A percentile compares a stretch with the other conserved stretches of the same genome.
phyloP scores from a whole-genome alignment of 2,888 invertebrate genomes.

The Cantharis rufa region DNA sequence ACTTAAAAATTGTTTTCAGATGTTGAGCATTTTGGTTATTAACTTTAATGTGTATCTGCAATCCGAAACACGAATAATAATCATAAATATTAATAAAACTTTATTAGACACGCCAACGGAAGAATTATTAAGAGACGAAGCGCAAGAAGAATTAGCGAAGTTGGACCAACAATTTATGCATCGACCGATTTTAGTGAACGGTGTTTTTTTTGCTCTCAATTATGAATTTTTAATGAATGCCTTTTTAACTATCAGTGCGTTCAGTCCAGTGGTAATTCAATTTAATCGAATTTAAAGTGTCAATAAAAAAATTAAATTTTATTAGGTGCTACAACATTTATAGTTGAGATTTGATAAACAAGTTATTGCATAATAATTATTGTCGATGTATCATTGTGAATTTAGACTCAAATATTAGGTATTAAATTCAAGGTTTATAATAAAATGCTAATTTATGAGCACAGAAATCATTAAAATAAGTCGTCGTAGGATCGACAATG shows the following conservation, averaged over 20 bases:
- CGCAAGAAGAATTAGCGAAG: constrained; percentile 10
- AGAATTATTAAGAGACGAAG: constrained; percentile 19
- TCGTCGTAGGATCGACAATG: constrained; percentile 12
- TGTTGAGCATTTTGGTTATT: constrained; percentile 1
- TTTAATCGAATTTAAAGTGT: constrained; percentile 19
- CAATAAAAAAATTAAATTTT: background rate
- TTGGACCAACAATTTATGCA: constrained; percentile 17
- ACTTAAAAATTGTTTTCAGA: constrained; percentile 1
- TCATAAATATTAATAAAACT: constrained; percentile 8
- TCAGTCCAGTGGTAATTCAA: constrained; percentile 16
- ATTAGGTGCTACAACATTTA: background rate
- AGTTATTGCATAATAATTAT: background rate
- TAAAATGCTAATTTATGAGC: constrained; percentile 13
- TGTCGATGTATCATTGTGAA: background rate
- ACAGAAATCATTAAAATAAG: constrained; percentile 2
- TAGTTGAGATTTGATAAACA: background rate
- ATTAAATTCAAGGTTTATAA: background rate
- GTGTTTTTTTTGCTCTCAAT: constrained; percentile 1
- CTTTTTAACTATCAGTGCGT: constrained; percentile 11
- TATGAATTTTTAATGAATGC: constrained; percentile 8
- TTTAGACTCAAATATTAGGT: background rate
- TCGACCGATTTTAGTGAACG: constrained; percentile 5
- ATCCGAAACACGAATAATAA: background rate
- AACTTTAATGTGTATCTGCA: background rate
- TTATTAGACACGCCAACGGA: constrained; percentile 17